Conservation (phyloP, 1,140 invertebrate species). For the Scaptomyza graminum region DNA sequence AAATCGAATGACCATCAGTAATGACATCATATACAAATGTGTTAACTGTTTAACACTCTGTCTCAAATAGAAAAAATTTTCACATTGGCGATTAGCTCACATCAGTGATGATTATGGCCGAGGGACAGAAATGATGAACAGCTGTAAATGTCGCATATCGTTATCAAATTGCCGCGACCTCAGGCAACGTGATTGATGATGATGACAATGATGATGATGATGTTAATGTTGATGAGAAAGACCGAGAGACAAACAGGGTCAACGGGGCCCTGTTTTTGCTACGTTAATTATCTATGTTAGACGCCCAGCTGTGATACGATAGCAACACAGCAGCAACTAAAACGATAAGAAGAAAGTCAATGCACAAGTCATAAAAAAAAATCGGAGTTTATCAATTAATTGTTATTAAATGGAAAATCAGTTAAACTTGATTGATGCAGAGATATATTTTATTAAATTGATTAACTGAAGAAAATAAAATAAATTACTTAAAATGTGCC, state of each 20-base stretch:
- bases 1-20: background rate
- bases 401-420: conserved; percentile 58
- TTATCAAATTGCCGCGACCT: conserved; percentile 67
- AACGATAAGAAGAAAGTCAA: conserved; percentile 23
- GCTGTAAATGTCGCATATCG: conserved; percentile 78
- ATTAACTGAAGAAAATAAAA: conserved; percentile 37
- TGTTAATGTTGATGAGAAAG: conserved; percentile 6
- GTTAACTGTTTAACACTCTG: background rate
- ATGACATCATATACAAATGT: conserved; percentile 19
- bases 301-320: conserved; percentile 25
- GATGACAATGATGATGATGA: conserved; percentile 77
- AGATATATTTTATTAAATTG: conserved; percentile 38
- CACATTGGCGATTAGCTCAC: conserved; percentile 14
- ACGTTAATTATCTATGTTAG: conserved; percentile 46
- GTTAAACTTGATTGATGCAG: conserved; percentile 67
- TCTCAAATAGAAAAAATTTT: background rate
- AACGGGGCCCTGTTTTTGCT: background rate
- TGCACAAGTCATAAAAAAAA: conserved; percentile 41
- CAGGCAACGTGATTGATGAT: conserved; percentile 61
- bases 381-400: conserved; percentile 39
- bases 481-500: background rate
- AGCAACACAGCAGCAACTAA: conserved; percentile 1
- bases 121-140: conserved; percentile 45
- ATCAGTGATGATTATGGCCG: conserved; percentile 27
- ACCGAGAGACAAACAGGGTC: background rate